Evolutionary conservation across 2,797 vertebrate species (phyloP).

Genomic region (Coregonus ussuriensis): DNA sequence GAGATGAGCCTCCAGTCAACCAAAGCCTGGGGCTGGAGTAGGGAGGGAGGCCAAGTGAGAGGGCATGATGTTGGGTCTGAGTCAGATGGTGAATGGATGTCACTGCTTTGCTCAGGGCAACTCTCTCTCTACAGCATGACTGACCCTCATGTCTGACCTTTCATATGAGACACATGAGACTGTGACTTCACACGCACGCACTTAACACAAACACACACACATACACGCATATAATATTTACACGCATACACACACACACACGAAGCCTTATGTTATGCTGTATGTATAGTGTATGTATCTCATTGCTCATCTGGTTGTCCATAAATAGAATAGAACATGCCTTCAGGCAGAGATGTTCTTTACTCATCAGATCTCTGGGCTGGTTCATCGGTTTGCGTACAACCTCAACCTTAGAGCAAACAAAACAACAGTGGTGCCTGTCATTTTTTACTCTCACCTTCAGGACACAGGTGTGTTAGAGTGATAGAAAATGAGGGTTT

Average conservation of each 20-base stretch:
- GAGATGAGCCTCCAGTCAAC: constrained; percentile 24
- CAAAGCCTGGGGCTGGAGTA: constrained; percentile 6
- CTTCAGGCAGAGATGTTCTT: constrained; percentile 15
- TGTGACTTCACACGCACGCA: not conserved
- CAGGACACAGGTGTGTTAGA: constrained; percentile 9
- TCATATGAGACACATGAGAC: constrained; percentile 19
- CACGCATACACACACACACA: not conserved
- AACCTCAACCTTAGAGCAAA: not conserved
- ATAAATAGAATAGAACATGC: constrained; percentile 14
- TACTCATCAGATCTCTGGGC: constrained; percentile 2
- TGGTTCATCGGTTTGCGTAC: constrained; percentile 16
- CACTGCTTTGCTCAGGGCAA: constrained; percentile 36
- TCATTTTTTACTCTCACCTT: constrained; percentile 15
- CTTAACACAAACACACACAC: constrained; percentile 7
- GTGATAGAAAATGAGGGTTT: not conserved
- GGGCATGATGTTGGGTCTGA: constrained; percentile 36
- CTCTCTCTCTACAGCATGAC: constrained; percentile 23
- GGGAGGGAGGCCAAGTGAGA: constrained; percentile 29
- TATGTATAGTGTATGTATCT: not conserved
- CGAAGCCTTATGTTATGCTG: not conserved
- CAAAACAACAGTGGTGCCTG: constrained; percentile 13
- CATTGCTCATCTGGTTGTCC: not conserved
- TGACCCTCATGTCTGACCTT: constrained; percentile 45
- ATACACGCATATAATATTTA: not conserved
- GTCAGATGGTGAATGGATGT: constrained; percentile 48